phyloP scores from a whole-genome alignment of 2,113 vertebrate genomes.

The Dendrocopos noguchii region DNA sequence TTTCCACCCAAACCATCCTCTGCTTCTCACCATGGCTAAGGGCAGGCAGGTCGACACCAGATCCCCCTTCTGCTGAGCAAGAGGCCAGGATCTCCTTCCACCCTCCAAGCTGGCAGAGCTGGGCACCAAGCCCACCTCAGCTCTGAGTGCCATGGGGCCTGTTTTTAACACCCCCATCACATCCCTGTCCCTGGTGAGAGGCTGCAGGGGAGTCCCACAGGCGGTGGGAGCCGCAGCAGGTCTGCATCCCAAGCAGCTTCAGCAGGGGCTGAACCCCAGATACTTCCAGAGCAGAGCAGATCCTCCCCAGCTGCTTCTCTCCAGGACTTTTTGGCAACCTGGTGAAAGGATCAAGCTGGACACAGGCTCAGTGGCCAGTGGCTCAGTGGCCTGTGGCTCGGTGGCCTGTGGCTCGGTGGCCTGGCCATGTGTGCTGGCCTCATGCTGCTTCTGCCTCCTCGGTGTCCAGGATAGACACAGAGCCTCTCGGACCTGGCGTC shows the following conservation, averaged over 20 bases:
- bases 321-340: neutral
- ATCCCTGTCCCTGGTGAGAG: neutral
- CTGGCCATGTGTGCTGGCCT: neutral
- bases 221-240: neutral
- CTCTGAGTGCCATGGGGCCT: rapidly evolving
- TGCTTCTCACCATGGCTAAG: neutral
- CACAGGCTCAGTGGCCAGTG: neutral
- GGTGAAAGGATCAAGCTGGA: neutral
- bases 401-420: rapidly evolving
- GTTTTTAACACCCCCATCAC: neutral
- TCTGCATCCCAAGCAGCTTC: neutral
- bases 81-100: neutral
- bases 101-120: neutral
- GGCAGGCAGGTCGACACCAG: neutral
- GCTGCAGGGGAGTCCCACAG: neutral
- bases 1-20: too few relatives aligned
- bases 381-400: rapidly evolving
- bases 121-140: neutral
- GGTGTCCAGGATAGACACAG: rapidly evolving
- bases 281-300: neutral
- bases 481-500: rapidly evolving
- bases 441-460: neutral
- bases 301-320: neutral
- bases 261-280: neutral
- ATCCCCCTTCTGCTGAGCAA: neutral